Percentiles rank a stretch among this genome's conserved stretches.
Evolutionary conservation across 2,113 vertebrate species (phyloP).

Genomic region (Sphaerodactylus townsendi): DNA sequence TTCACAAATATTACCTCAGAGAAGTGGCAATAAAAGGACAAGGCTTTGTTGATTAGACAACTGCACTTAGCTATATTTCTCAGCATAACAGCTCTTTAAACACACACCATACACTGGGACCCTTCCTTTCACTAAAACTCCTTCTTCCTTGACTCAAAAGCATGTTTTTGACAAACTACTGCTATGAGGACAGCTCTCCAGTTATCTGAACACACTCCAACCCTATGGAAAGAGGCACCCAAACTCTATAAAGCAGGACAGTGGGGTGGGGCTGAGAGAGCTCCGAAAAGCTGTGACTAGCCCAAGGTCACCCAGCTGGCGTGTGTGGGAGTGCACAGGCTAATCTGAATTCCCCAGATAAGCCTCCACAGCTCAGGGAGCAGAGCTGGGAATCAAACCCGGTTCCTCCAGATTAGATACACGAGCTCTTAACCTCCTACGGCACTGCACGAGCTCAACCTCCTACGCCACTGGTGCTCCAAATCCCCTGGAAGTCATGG

Average conservation of each 20-base stretch:
- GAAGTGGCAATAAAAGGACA: slow-evolving; percentile 45
- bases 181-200: not conserved
- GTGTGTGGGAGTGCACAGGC: no score
- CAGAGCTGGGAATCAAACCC: no score
- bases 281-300: no score
- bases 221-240: not conserved
- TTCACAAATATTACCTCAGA: slow-evolving; percentile 66
- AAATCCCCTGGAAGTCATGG: not conserved
- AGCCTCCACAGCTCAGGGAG: no score
- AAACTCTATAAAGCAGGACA: not conserved
- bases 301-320: no score
- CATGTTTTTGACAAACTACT: slow-evolving; percentile 25
- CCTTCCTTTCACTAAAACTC: not conserved
- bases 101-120: slow-evolving; percentile 10
- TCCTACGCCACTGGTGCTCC: no score
- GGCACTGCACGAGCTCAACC: no score
- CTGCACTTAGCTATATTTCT: slow-evolving; percentile 41
- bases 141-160: slow-evolving; percentile 13
- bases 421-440: no score
- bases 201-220: not conserved
- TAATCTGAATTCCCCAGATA: no score
- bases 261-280: no score
- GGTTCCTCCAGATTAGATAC: no score
- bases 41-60: slow-evolving; percentile 47
- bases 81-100: slow-evolving; percentile 44